These are phyloP conservation scores for Hydrolagus affinis DNA, from an alignment of 2,113 vertebrate species.

Conservation along the genomic window DNA sequence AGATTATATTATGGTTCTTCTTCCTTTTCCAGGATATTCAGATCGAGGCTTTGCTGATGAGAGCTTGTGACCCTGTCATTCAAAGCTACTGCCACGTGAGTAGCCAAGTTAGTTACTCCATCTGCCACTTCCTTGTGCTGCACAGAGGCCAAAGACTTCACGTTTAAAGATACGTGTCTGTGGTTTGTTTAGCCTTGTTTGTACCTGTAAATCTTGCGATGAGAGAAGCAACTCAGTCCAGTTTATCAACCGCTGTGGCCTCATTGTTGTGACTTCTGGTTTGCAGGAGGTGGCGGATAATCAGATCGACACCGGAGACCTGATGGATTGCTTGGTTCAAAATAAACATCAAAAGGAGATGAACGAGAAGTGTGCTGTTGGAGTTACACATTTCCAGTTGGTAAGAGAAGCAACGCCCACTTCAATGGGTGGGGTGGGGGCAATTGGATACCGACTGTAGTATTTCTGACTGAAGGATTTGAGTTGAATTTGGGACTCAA, in stretches of 20 bases:
- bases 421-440: not conserved
- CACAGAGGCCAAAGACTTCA: not conserved
- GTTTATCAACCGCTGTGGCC: not conserved
- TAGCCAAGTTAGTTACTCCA: slow-evolving; percentile 34
- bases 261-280: slow-evolving; percentile 30
- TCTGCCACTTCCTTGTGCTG: not conserved
- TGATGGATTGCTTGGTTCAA: slow-evolving; percentile 94
- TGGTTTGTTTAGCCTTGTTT: not conserved
- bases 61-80: slow-evolving; percentile 88
- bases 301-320: slow-evolving; percentile 88
- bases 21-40: slow-evolving; percentile 77
- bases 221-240: not conserved
- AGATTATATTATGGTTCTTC: not conserved
- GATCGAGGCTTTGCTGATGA: slow-evolving; percentile 92
- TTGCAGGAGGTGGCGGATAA: slow-evolving; percentile 86
- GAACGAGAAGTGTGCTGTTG: slow-evolving; percentile 89
- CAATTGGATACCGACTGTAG: not conserved
- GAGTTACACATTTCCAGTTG: slow-evolving; percentile 97
- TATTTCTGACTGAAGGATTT: too few relatives aligned
- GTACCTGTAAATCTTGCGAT: not conserved
- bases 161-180: not conserved
- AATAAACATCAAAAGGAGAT: slow-evolving; percentile 98
- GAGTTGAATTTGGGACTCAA: too few relatives aligned
- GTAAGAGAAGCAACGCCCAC: slow-evolving; percentile 54
- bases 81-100: slow-evolving; percentile 79